Evolutionary conservation across 2,888 invertebrate species (phyloP), one percentile per base, ranked within the genome.

Genomic region (Heteropelma amictum): DNA sequence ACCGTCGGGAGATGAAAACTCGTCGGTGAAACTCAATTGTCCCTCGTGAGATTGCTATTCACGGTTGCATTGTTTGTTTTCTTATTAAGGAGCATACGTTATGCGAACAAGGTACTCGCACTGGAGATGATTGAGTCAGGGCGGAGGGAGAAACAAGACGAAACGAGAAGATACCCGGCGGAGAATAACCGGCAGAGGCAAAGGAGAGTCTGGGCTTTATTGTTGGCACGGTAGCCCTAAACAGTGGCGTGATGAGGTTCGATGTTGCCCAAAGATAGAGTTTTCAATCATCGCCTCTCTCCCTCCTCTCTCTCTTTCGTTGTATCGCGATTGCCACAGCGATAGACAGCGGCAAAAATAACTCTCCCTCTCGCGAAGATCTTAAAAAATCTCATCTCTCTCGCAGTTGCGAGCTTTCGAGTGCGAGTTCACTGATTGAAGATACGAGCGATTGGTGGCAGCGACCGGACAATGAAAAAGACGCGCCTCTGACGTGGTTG

Each of bases 21-120:
- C 75, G 65, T 77, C 79, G 77, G 38, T n/a, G 26, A 83, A 82
- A 82, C 82, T 80, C 81, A 83, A 82, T 83, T 79, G 30, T 5
- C 12, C 14, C 14, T 79, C 81, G 79, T 47, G 35, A 79, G 83
- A 83, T 82, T 85, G 83, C 84, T 86, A 87, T 87, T 87, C 87
- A 87, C 86, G 87, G 82, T 86, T 76, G 71, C 78, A 82, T 86
- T 86, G 85, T 87, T 87, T 86, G 85, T 87, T 87, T 40, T 86
- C 79, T 76, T 83, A 79, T 82, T 84, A 83, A 79, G 81, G 81
- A 79, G 33, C 49, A 54, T 26, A 33, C 21, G 38, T 14, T 45
- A 49, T 26, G 28, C 35, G 42, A 28, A 26, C 30, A 23, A 38
- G 47, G 21, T 30, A 26, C 8, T 40, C 49, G 30, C 28, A 47